phyloP scores from a whole-genome alignment of 2,113 vertebrate species.

The Melanerpes formicivorus region DNA sequence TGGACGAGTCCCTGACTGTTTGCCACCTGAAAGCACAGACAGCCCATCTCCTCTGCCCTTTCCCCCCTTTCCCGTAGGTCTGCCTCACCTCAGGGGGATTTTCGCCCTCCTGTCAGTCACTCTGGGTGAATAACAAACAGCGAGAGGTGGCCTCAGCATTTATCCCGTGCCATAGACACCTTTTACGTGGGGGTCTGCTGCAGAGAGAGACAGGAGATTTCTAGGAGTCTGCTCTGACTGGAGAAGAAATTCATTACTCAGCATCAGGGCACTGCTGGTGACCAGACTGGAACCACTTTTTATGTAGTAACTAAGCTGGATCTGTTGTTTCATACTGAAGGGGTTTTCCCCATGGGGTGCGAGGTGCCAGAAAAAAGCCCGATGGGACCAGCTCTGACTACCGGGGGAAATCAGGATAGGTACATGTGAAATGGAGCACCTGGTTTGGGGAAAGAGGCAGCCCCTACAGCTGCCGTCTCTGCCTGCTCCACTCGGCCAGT shows the following conservation, averaged over 20 bases:
- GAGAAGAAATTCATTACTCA: neutral
- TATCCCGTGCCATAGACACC: neutral
- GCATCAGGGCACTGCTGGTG: neutral
- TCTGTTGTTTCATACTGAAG: neutral
- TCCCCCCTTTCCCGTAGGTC: neutral
- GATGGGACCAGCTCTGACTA: neutral
- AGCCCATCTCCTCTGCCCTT: neutral
- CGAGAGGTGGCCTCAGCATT: neutral
- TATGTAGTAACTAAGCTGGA: accelerated
- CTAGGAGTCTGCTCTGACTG: neutral
- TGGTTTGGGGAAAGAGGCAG: neutral
- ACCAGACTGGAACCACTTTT: neutral
- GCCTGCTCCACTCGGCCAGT: accelerated
- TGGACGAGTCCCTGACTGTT: conserved; percentile 50
- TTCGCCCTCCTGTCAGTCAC: neutral
- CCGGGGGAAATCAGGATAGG: neutral
- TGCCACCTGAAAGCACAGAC: conserved; percentile 64
- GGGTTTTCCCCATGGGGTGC: neutral
- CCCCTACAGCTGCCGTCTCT: accelerated
- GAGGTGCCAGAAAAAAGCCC: neutral
- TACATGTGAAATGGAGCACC: accelerated
- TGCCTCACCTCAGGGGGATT: neutral
- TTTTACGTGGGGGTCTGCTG: neutral
- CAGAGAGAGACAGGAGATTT: neutral
- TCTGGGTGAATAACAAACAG: neutral